These are phyloP conservation scores for Scatophagus argus DNA, from an alignment of 2,113 vertebrate species.

Conservation along the genomic window DNA sequence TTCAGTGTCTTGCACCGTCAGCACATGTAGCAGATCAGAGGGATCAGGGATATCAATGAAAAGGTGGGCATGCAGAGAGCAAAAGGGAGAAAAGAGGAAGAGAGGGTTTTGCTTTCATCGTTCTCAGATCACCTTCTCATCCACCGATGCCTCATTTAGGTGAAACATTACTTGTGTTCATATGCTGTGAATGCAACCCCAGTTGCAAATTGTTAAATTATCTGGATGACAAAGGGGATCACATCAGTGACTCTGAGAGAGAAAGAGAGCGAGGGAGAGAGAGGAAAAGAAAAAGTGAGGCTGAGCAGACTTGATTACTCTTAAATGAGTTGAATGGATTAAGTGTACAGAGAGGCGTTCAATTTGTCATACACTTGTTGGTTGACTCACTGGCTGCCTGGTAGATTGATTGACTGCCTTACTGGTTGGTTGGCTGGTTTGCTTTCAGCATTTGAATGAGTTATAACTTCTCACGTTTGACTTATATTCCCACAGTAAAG, in stretches of 20 bases:
- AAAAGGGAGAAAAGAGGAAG: background rate
- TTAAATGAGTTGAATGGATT: slow-evolving; percentile 60
- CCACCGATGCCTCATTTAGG: slow-evolving; percentile 52
- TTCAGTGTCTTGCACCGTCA: slow-evolving; percentile 40
- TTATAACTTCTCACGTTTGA: slow-evolving; percentile 32
- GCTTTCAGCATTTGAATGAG: slow-evolving; percentile 51
- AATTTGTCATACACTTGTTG: slow-evolving; percentile 63
- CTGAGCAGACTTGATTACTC: slow-evolving; percentile 59
- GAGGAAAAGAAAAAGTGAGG: background rate
- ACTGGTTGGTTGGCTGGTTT: slow-evolving; percentile 37
- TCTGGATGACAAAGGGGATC: slow-evolving; percentile 57
- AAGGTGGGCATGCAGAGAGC: background rate
- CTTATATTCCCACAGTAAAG: slow-evolving; percentile 32
- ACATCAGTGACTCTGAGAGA: slow-evolving; percentile 36
- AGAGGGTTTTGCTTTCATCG: slow-evolving; percentile 6
- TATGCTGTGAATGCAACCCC: slow-evolving; percentile 20
- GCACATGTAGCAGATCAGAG: slow-evolving; percentile 35
- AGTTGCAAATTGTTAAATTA: slow-evolving; percentile 48
- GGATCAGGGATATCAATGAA: slow-evolving; percentile 13
- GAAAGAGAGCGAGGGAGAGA: background rate
- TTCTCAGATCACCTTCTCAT: slow-evolving; percentile 43
- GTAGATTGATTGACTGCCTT: slow-evolving; percentile 46
- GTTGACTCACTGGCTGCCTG: slow-evolving; percentile 38
- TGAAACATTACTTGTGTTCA: slow-evolving; percentile 48
- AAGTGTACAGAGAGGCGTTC: slow-evolving; percentile 55